Evolutionary conservation across 2,888 invertebrate genomes (phyloP).

Genomic region (Drosophila stalkeri): DNA sequence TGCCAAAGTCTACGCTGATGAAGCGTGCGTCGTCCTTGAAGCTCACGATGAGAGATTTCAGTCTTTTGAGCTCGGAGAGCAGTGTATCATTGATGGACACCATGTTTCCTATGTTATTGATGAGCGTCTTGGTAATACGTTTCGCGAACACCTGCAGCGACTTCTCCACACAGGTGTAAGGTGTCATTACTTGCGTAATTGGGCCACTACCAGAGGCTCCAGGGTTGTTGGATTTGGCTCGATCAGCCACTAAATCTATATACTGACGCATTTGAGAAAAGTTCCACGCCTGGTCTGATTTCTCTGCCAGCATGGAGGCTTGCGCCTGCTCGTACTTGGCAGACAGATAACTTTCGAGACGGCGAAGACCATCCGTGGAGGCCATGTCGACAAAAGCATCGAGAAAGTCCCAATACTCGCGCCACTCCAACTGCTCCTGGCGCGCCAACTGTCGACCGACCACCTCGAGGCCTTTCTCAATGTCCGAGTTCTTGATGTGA

Average conservation of each 20-base stretch:
- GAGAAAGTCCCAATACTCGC: constrained; percentile 97
- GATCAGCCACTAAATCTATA: constrained; percentile 48
- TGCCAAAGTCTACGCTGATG: constrained; percentile 87
- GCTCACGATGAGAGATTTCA: constrained; percentile 89
- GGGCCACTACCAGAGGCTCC: constrained; percentile 16
- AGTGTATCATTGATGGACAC: constrained; percentile 87
- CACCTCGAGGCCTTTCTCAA: constrained; percentile 94
- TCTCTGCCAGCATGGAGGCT: constrained; percentile 29
- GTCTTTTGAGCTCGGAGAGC: constrained; percentile 89
- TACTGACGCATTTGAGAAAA: constrained; percentile 52
- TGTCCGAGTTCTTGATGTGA: constrained; percentile 88
- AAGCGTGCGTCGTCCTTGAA: constrained; percentile 90
- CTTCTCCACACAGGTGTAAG: constrained; percentile 87
- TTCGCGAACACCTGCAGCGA: constrained; percentile 89
- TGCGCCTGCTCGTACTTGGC: constrained; percentile 43
- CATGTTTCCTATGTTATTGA: constrained; percentile 87
- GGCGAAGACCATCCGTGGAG: constrained; percentile 89
- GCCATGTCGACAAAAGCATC: constrained; percentile 92
- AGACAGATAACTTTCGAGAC: constrained; percentile 90
- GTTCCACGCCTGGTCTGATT: constrained; percentile 34
- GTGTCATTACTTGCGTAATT: constrained; percentile 77
- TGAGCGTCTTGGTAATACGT: constrained; percentile 88
- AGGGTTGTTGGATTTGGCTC: constrained; percentile 11
- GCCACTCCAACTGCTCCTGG: constrained; percentile 92
- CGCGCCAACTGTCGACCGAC: constrained; percentile 91